Evolutionary conservation across 2,888 invertebrate species (phyloP).

Genomic region (Thumatha senex): DNA sequence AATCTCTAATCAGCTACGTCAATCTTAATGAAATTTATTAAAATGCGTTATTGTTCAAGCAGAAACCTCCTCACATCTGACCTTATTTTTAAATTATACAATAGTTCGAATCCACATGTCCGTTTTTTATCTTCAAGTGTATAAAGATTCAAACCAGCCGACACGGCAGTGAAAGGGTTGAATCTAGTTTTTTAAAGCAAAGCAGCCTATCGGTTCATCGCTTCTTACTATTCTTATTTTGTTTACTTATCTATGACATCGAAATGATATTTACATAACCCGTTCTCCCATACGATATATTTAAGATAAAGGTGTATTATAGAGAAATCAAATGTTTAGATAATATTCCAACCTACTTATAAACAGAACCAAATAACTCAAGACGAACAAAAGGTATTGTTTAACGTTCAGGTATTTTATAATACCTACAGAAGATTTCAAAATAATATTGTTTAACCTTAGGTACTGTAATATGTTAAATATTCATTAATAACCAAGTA

Average conservation of each 20-base stretch:
- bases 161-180: constrained; percentile 79
- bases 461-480: not conserved
- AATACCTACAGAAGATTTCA: constrained; percentile 5
- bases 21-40: constrained; percentile 81
- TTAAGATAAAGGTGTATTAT: constrained; percentile 25
- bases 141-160: constrained; percentile 63
- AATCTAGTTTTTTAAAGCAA: constrained; percentile 54
- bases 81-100: constrained; percentile 70
- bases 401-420: constrained; percentile 4
- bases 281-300: constrained; percentile 36
- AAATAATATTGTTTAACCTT: not conserved
- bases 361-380: constrained; percentile 9
- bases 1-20: constrained; percentile 71
- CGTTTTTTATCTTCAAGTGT: constrained; percentile 70
- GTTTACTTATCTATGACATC: constrained; percentile 48
- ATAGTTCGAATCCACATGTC: constrained; percentile 64
- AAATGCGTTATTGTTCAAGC: constrained; percentile 78
- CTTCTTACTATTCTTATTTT: constrained; percentile 61
- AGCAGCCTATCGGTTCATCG: constrained; percentile 68
- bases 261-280: constrained; percentile 53
- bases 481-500: not conserved
- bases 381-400: constrained; percentile 20
- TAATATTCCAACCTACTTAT: constrained; percentile 13
- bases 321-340: constrained; percentile 27
- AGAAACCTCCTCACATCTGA: constrained; percentile 67